Evolutionary conservation across 2,797 vertebrate genomes (phyloP).

Genomic region (Pampus argenteus): DNA sequence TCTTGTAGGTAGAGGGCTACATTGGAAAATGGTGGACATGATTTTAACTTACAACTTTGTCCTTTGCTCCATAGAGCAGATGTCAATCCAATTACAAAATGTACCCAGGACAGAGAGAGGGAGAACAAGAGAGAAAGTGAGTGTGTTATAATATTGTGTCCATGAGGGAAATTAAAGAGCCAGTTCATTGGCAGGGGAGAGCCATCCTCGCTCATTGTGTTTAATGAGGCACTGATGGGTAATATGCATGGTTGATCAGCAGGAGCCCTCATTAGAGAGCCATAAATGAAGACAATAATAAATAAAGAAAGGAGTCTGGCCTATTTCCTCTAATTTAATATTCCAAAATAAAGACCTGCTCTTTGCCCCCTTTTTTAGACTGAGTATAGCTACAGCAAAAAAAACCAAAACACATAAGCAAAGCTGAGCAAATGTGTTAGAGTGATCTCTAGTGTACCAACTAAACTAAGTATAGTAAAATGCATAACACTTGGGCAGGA

Average conservation of each 20-base stretch:
- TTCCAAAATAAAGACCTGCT: slow-evolving; percentile 82
- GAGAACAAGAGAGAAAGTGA: slow-evolving; percentile 26
- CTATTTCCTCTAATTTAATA: slow-evolving; percentile 86
- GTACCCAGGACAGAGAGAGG: slow-evolving; percentile 34
- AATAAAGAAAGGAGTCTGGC: slow-evolving; percentile 83
- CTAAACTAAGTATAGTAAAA: slow-evolving; percentile 37
- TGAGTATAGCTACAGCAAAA: slow-evolving; percentile 48
- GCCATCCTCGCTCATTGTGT: slow-evolving; percentile 83
- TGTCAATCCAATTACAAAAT: slow-evolving; percentile 78
- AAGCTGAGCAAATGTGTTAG: slow-evolving; percentile 49
- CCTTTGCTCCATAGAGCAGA: slow-evolving; percentile 59
- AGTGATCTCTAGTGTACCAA: slow-evolving; percentile 34
- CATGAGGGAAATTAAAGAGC: slow-evolving; percentile 88
- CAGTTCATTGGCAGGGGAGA: slow-evolving; percentile 84
- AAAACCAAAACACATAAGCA: slow-evolving; percentile 28
- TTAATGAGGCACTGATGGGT: slow-evolving; percentile 89
- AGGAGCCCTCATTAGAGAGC: slow-evolving; percentile 86
- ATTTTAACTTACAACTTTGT: slow-evolving; percentile 72
- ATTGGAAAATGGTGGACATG: slow-evolving; percentile 58
- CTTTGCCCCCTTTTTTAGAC: slow-evolving; percentile 69
- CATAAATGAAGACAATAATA: slow-evolving; percentile 85
- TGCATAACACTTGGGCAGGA: slow-evolving; percentile 26
- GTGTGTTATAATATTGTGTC: slow-evolving; percentile 79
- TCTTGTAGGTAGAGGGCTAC: slow-evolving; percentile 51
- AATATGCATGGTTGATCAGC: slow-evolving; percentile 87